Conservation (phyloP, 2,888 invertebrate genomes). For the Ennomos quercinarius region DNA sequence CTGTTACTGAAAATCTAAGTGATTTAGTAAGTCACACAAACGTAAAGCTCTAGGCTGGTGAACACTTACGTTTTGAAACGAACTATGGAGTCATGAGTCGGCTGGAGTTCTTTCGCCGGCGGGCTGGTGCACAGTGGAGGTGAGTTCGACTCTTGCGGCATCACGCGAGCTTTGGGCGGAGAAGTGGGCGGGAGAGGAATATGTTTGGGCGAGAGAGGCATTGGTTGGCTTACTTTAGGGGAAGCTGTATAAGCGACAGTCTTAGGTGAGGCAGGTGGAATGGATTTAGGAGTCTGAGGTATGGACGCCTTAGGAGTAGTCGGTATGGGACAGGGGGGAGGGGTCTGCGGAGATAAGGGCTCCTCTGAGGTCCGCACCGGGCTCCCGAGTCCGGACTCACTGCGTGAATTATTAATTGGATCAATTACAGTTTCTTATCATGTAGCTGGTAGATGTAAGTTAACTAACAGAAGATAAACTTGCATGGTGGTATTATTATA, state of each 20-base stretch:
- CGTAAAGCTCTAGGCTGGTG: constrained; percentile 27
- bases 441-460: too few species aligned
- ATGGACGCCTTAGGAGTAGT: constrained; percentile 38
- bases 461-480: too few species aligned
- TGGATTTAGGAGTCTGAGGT: constrained; percentile 35
- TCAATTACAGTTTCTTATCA: constrained; percentile 17
- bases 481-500: too few species aligned
- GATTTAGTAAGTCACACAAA: constrained; percentile 37
- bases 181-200: constrained; percentile 49
- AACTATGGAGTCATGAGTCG: constrained; percentile 73
- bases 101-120: constrained; percentile 66
- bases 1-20: constrained; percentile 1
- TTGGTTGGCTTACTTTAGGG: constrained; percentile 32
- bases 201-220: constrained; percentile 19
- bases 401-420: constrained; percentile 41
- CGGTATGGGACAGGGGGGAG: constrained; percentile 53
- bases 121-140: constrained; percentile 79
- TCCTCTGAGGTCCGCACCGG: constrained; percentile 77
- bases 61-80: constrained; percentile 80
- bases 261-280: constrained; percentile 45
- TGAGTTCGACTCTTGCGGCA: constrained; percentile 62
- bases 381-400: constrained; percentile 79
- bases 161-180: constrained; percentile 45
- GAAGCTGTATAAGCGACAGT: constrained; percentile 45
- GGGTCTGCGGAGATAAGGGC: constrained; percentile 69